Percentiles rank a stretch among this genome's conserved stretches.
Conservation (phyloP, 2,797 vertebrate species). For the Microctenopoma stevenorrisi region DNA sequence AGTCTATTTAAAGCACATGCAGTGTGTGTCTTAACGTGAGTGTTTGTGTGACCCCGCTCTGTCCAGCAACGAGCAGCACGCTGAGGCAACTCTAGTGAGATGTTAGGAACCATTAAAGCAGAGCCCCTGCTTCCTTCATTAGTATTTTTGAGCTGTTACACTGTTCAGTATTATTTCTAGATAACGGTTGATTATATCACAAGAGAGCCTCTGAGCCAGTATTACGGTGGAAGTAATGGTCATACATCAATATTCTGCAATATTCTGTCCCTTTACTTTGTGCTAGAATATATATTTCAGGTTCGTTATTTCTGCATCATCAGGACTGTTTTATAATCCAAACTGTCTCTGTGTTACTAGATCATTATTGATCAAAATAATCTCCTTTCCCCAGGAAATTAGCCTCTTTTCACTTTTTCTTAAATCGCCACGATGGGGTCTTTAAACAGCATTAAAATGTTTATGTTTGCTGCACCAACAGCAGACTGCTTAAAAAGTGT, state of each 20-base stretch:
- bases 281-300: too few species aligned
- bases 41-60: constrained; percentile 33
- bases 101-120: constrained; percentile 47
- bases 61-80: constrained; percentile 32
- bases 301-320: too few species aligned
- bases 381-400: background rate
- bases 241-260: too few species aligned
- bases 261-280: too few species aligned
- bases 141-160: background rate
- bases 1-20: constrained; percentile 55
- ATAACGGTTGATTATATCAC: too few species aligned
- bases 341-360: background rate
- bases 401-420: background rate
- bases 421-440: background rate
- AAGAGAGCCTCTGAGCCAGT: too few species aligned
- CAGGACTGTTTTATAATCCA: too few species aligned
- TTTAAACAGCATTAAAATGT: too few species aligned
- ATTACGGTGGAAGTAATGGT: too few species aligned
- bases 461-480: too few species aligned
- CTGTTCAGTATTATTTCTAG: background rate
- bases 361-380: constrained; percentile 17
- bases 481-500: too few species aligned
- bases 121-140: too few species aligned
- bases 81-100: constrained; percentile 36
- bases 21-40: constrained; percentile 7